Conservation (phyloP, 2,888 invertebrate genomes). For the Amblyjoppa proteus region DNA sequence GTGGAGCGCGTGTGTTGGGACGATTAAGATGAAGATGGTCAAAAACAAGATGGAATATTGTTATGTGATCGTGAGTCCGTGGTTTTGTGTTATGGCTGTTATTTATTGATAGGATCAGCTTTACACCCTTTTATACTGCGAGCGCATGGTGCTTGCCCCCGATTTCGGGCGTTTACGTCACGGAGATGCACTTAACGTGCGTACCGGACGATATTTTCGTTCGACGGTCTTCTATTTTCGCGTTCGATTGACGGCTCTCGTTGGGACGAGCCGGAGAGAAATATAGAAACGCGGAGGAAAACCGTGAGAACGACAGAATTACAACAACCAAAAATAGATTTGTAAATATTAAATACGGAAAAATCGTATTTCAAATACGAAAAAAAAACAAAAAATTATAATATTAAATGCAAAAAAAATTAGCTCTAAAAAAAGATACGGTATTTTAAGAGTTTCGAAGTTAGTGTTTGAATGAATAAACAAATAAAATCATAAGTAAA, state of each 20-base stretch:
- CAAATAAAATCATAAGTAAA: too few species aligned
- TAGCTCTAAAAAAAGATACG: not conserved
- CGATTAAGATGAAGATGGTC: not conserved
- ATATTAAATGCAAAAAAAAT: not conserved
- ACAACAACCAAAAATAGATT: not conserved
- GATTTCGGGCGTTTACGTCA: slow-evolving; percentile 39
- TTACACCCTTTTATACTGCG: slow-evolving; percentile 21
- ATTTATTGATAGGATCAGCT: slow-evolving; percentile 23
- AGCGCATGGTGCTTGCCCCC: slow-evolving; percentile 13
- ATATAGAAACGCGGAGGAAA: not conserved
- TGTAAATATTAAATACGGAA: not conserved
- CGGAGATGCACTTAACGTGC: slow-evolving; percentile 36
- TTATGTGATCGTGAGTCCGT: not conserved
- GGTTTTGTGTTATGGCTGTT: slow-evolving; percentile 11
- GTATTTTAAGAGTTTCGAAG: too few species aligned
- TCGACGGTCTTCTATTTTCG: slow-evolving; percentile 46
- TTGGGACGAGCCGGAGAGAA: slow-evolving; percentile 19
- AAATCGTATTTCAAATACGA: not conserved
- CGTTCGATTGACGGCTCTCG: slow-evolving; percentile 52
- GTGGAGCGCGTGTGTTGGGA: not conserved
- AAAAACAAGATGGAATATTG: not conserved
- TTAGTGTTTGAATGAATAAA: too few species aligned
- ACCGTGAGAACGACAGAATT: slow-evolving; percentile 18
- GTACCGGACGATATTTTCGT: slow-evolving; percentile 45
- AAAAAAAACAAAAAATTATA: not conserved